Evolutionary conservation across 2,888 invertebrate genomes (phyloP), one percentile per base, ranked within the genome.

Genomic region (Salticus scenicus): DNA sequence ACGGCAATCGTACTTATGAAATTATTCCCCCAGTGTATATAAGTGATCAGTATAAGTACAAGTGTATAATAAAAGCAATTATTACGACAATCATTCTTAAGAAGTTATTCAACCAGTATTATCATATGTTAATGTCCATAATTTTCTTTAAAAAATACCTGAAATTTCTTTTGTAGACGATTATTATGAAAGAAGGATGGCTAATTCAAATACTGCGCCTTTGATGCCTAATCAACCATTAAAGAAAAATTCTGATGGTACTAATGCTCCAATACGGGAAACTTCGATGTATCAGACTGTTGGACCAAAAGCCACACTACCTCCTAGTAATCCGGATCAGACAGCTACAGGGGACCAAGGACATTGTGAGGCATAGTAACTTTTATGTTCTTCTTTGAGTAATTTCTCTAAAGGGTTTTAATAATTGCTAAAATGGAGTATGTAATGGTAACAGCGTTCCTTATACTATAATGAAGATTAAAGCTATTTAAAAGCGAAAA

Each of bases 281-380:
- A 87, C 87, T 20, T 85, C 87, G 12, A 76, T 87, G 74, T 87
- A 87, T 75, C 87, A 87, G 20, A 87, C 85, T 12, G 85, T 85
- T 31, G 80, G 83, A n/a, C 84, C 87, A 7, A 87, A 87, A 70
- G 66, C 83, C 14, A 67, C 83, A n/a, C 17, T 81, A 12, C 83
- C 83, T 10, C n/a, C 78, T 33, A 75, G 69, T 27, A 77, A 73
- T 30, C 87, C 74, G 24, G 87, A 84, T n/a, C 77, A 72, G 20
- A 75, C 71, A 20, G 30, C 71, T 10, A 17, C 73, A 14, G 87
- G 74, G 67, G 87, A 87, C 30, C 87, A 81, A 81, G 82, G 82
- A 82, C 87, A 87, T 82, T 82, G 87, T 87, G 82, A 87, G 87
- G 86, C 86, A 86, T 86, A 86, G 86, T 86, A 85, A 74, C 74